Evolutionary conservation across 2,113 vertebrate species (phyloP), one percentile per base, ranked within the genome.

Genomic region (Trematomus loennbergii): DNA sequence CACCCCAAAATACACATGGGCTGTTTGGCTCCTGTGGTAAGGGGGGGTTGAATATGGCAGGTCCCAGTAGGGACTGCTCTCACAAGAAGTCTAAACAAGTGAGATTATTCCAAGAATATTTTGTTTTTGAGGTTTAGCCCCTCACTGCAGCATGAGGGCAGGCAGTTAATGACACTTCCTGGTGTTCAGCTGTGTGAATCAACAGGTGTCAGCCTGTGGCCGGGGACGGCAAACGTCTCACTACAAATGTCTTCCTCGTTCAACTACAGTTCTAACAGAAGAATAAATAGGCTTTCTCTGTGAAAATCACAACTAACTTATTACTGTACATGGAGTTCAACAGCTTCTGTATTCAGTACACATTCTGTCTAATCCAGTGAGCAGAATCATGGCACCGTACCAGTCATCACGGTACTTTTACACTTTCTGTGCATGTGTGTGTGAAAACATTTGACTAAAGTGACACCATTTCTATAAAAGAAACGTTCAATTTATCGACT

Each of bases 81-180:
- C 81, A 67, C 87, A 91, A 85, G 72, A 55, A 55, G 78, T 89
- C 46, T 72, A 55, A 84, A 85, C 79, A 72, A 90, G 82, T 83
- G 43, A 85, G 59, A 84, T 92, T 92, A 77, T 87, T 84, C 73
- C 59, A 93, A 88, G 84, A 93, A 94, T 79, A 78, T 89, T 89
- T 93, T 95, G 91, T 94, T 90, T 89, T 93, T 94, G 87, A 93
- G 93, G 91, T 94, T 92, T 90, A 81, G 70, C 87, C 62, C 81
- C 89, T 73, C 72, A 4, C 29, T 29, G 45, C 64, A 84, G 79
- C 92, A 94, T 92, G 94, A 94, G 82, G 66, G 87, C 57, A 93
- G 92, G 88, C 94, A 89, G 95, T 95, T 96, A 93, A 89, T 85
- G 29, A 89, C 89, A 94, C 94, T 96, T 95, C 95, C 95, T 95